Conservation (phyloP, 2,888 invertebrate species). For the Melanophora roralis region DNA sequence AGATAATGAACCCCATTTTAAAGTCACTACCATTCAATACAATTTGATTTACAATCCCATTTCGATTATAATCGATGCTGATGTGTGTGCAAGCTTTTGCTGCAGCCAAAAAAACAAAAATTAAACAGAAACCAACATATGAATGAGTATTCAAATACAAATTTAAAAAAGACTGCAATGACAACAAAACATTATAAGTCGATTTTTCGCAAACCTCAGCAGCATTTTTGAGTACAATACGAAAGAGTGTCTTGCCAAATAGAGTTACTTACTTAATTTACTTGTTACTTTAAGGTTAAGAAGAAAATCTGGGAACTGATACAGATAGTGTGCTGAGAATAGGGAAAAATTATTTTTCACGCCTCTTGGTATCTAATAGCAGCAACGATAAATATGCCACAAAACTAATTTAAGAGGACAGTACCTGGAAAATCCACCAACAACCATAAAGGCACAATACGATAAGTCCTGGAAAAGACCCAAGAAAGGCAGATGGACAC, state of each 20-base stretch:
- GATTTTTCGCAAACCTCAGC: background rate
- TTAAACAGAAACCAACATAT: background rate
- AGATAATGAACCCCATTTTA: constrained; percentile 76
- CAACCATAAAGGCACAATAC: too few species aligned
- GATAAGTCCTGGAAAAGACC: too few species aligned
- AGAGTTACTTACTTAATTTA: too few species aligned
- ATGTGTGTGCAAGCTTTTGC: constrained; percentile 72
- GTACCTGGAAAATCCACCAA: too few species aligned
- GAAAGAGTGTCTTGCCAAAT: background rate
- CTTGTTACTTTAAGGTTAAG: background rate
- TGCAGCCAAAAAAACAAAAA: constrained; percentile 46
- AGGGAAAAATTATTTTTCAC: too few species aligned
- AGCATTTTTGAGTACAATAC: constrained; percentile 10
- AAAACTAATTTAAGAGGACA: too few species aligned
- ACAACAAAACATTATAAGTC: background rate
- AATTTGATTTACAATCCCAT: constrained; percentile 77
- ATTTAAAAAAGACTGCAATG: constrained; percentile 24
- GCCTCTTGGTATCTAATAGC: too few species aligned
- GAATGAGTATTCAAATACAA: constrained; percentile 4
- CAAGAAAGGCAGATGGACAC: too few species aligned
- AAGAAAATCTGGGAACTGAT: too few species aligned
- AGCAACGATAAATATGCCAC: too few species aligned
- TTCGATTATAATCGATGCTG: constrained; percentile 77
- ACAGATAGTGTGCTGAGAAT: too few species aligned
- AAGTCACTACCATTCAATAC: constrained; percentile 74